phyloP scores from a whole-genome alignment of 2,797 vertebrate genomes.

The Falco columbarius region DNA sequence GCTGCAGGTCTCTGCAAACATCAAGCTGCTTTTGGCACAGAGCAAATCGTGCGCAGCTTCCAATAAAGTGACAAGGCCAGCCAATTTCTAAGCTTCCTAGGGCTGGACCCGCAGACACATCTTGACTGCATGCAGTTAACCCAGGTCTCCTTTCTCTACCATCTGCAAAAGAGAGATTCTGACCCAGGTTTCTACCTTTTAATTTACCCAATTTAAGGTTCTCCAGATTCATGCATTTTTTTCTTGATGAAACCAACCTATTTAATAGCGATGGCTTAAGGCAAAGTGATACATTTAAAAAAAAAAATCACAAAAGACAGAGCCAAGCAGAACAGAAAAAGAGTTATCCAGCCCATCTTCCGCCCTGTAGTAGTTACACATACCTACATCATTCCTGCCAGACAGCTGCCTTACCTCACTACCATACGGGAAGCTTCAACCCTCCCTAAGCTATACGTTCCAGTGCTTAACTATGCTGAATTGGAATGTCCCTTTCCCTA shows the following conservation, averaged over 20 bases:
- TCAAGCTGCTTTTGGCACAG: conserved; percentile 4
- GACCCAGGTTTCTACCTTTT: not conserved
- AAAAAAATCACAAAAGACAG: not conserved
- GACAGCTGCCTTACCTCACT: not conserved
- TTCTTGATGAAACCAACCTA: not conserved
- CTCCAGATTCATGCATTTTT: not conserved
- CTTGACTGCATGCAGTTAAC: not conserved
- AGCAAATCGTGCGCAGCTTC: not conserved
- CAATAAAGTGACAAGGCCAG: not conserved
- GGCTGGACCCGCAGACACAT: not conserved
- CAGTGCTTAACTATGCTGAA: not conserved
- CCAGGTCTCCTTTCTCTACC: not conserved
- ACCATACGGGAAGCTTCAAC: not conserved
- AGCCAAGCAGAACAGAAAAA: not conserved
- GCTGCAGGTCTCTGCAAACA: conserved; percentile 21
- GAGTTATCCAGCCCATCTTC: not conserved
- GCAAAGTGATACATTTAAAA: not conserved
- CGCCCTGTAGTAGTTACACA: not conserved
- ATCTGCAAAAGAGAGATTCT: not conserved
- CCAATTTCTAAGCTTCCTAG: not conserved
- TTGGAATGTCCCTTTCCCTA: not conserved
- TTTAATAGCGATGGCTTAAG: not conserved
- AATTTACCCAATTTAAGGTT: not conserved
- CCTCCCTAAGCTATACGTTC: not conserved
- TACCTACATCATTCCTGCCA: not conserved